Evolutionary conservation across 2,797 vertebrate species (phyloP).

Genomic region (Cossypha polioptera): DNA sequence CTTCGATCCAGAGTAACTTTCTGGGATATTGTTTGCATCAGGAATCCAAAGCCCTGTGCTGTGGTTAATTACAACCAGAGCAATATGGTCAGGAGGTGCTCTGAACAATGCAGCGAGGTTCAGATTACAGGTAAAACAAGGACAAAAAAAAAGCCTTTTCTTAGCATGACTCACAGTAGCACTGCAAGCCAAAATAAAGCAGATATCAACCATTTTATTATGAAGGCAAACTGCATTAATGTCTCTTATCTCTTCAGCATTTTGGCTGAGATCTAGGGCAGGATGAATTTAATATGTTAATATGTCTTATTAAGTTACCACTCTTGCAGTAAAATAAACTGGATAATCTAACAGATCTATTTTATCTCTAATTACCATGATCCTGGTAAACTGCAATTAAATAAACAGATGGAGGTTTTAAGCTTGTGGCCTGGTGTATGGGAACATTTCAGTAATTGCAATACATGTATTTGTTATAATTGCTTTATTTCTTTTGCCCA

Average conservation of each 20-base stretch:
- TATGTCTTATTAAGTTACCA: constrained; percentile 55
- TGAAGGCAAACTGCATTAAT: not conserved
- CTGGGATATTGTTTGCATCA: not conserved
- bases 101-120: not conserved
- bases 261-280: constrained; percentile 58
- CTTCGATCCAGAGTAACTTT: not conserved
- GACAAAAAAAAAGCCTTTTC: constrained; percentile 47
- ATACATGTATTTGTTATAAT: not conserved
- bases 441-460: constrained; percentile 9
- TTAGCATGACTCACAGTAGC: constrained; percentile 39
- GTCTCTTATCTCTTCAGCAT: constrained; percentile 34
- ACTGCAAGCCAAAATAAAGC: constrained; percentile 51
- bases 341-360: constrained; percentile 63
- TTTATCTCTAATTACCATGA: constrained; percentile 68
- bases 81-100: not conserved
- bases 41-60: not conserved
- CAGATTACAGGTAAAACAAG: constrained; percentile 65
- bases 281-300: constrained; percentile 65
- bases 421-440: constrained; percentile 22
- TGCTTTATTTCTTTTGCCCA: not conserved
- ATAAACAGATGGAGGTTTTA: constrained; percentile 54
- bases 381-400: constrained; percentile 63
- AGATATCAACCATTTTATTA: constrained; percentile 53
- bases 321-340: constrained; percentile 60
- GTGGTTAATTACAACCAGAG: not conserved